Evolutionary conservation across 2,113 vertebrate species (phyloP).

Genomic region (Chaetodon trifascialis): DNA sequence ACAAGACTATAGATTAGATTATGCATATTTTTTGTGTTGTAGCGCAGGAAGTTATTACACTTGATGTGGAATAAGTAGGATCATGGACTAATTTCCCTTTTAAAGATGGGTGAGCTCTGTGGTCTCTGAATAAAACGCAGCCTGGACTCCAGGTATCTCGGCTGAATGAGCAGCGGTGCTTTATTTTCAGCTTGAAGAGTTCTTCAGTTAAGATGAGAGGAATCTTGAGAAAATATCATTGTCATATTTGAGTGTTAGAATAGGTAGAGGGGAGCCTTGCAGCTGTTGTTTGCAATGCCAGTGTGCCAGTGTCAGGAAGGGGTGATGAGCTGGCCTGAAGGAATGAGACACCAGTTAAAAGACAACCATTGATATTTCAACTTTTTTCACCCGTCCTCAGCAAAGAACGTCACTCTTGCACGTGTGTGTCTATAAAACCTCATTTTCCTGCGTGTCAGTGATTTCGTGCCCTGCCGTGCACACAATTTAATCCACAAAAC

Average conservation of each 20-base stretch:
- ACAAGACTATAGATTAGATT: neutral
- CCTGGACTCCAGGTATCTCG: neutral
- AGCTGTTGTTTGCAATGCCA: neutral
- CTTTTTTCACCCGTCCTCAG: neutral
- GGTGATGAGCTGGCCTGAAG: neutral
- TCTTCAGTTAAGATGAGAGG: conserved; percentile 20
- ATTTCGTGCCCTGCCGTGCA: conserved; percentile 21
- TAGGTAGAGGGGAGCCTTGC: neutral
- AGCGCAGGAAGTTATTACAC: neutral
- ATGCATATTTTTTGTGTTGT: neutral
- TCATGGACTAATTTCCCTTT: conserved; percentile 1
- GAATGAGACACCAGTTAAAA: neutral
- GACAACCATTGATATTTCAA: neutral
- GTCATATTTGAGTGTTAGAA: neutral
- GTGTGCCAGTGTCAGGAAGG: too few relatives aligned
- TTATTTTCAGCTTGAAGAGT: conserved; percentile 16
- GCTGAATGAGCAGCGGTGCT: conserved; percentile 25
- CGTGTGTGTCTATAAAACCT: conserved; percentile 23
- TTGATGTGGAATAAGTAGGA: neutral
- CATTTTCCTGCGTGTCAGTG: conserved; percentile 39
- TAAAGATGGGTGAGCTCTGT: neutral
- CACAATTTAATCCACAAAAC: conserved; percentile 48
- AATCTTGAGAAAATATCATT: conserved; percentile 1
- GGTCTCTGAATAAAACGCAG: conserved; percentile 1
- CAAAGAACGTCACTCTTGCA: neutral